A percentile compares a stretch with the other conserved stretches of the same genome.
Evolutionary conservation across 2,797 vertebrate species (phyloP).

Genomic region (Cyprinella venusta): DNA sequence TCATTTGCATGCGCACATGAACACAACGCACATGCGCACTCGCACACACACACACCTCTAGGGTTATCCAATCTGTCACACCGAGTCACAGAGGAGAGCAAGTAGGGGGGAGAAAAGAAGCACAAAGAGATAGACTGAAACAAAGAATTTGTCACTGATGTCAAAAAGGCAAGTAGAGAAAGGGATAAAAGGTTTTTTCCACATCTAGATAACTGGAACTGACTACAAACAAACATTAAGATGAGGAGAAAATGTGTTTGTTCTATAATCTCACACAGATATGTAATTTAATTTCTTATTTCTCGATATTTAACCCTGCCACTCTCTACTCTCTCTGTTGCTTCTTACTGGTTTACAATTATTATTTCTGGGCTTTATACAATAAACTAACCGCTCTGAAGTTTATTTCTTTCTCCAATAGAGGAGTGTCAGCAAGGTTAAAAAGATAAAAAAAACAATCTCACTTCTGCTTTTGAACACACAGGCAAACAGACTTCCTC

Average conservation of each 20-base stretch:
- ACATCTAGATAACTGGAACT: constrained; percentile 8
- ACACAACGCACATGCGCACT: constrained; percentile 27
- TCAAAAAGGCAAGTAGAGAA: not conserved
- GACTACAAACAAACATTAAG: not conserved
- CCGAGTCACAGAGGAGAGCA: constrained; percentile 51
- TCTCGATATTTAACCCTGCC: not conserved
- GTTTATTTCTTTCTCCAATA: constrained; percentile 15
- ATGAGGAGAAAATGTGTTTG: constrained; percentile 2
- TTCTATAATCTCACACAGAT: not conserved
- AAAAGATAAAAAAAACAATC: constrained; percentile 40
- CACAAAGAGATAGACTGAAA: constrained; percentile 34
- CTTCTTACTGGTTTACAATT: not conserved
- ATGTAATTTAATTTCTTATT: not conserved
- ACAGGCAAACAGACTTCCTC: constrained; percentile 57
- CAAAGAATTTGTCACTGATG: constrained; percentile 1
- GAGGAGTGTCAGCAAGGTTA: constrained; percentile 36
- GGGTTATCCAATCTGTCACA: constrained; percentile 38
- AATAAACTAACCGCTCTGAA: not conserved
- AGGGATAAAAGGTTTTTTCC: not conserved
- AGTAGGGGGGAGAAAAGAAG: constrained; percentile 7
- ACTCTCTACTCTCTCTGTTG: not conserved
- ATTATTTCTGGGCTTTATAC: not conserved
- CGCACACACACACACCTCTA: constrained; percentile 20
- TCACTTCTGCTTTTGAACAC: constrained; percentile 53
- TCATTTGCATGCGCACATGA: too few relatives aligned